Evolutionary conservation across 2,113 vertebrate genomes (phyloP), one percentile per base, ranked within the genome.

Genomic region (Procapra przewalskii): DNA sequence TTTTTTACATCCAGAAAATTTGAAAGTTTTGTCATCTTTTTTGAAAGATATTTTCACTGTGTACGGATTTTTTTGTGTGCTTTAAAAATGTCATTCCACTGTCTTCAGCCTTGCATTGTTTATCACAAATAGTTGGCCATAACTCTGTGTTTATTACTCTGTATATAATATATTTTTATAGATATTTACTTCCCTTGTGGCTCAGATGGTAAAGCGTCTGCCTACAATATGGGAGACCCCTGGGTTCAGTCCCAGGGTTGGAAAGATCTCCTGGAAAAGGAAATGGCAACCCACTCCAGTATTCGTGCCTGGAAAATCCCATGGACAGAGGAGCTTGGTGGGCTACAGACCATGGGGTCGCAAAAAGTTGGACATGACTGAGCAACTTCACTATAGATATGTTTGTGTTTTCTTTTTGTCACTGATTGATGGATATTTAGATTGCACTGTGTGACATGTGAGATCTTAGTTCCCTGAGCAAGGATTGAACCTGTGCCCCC

Each of bases 11-110:
- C 33, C 21, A 75, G 50, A 75, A 57, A 75, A 43, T 54, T 23
- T 82, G 29, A 52, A 40, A 60, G 12, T 45, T 64, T 87, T 64
- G 57, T 52, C 33, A 64, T 29, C 45, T 43, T 82, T 64, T 36
- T 82, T 33, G 16, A 64, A 91, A 82, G 79, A 23, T 92, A 82
- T 43, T 92, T 84, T 92, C 21, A 71, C 29, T 36, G 8, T 67
- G 64, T 67, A 67, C 3, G 45, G 62, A 43, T 31, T n/a, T 23
- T 17, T 17, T 40, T 13, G 13, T 33, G 16, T 83, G 7, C 16
- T 84, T 55, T 71, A 45, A 84, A 71, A 50, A 55, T 85, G 14
- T 55, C 40, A 1, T 23, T 27, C 54, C 19, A 36, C 50, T n/a
- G 71, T 25, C 40, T 80, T 90, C 71, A 27, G 71, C 33, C 45